Percentiles rank a stretch among this genome's conserved stretches.
Conservation (phyloP, 2,113 vertebrate genomes). For the Mugil cephalus region DNA sequence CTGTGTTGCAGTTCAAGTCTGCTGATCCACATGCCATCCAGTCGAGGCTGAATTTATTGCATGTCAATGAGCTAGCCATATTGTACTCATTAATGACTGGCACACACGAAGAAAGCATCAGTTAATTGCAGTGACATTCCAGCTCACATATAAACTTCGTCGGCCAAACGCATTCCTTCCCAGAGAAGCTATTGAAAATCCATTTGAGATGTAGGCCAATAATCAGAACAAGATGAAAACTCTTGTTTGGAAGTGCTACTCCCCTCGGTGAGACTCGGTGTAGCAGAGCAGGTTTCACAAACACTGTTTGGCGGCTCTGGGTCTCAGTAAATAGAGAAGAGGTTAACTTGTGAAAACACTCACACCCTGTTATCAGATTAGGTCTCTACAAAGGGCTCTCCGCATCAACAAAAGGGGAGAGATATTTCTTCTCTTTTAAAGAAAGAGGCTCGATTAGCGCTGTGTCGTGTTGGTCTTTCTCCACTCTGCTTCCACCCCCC, state of each 20-base stretch:
- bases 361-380: constrained; percentile 75
- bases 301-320: constrained; percentile 42
- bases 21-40: constrained; percentile 9
- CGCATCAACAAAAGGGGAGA: constrained; percentile 52
- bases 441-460: constrained; percentile 43
- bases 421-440: constrained; percentile 51
- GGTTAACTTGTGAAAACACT: constrained; percentile 64
- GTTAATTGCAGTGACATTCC: constrained; percentile 61
- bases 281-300: constrained; percentile 47
- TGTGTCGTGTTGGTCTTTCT: constrained; percentile 55
- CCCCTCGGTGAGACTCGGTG: constrained; percentile 16
- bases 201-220: constrained; percentile 16
- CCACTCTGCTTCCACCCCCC: neutral
- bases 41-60: constrained; percentile 44
- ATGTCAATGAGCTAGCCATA: constrained; percentile 38
- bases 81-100: constrained; percentile 72
- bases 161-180: constrained; percentile 39
- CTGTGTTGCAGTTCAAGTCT: neutral
- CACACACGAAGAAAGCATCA: constrained; percentile 64
- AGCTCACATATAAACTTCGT: constrained; percentile 56
- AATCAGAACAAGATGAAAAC: constrained; percentile 52
- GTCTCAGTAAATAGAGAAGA: constrained; percentile 55
- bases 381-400: constrained; percentile 68
- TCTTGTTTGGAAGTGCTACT: constrained; percentile 50
- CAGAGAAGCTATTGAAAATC: constrained; percentile 41